Evolutionary conservation across 2,888 invertebrate genomes (phyloP), one percentile per base, ranked within the genome.

Genomic region (Melieria crassipennis): DNA sequence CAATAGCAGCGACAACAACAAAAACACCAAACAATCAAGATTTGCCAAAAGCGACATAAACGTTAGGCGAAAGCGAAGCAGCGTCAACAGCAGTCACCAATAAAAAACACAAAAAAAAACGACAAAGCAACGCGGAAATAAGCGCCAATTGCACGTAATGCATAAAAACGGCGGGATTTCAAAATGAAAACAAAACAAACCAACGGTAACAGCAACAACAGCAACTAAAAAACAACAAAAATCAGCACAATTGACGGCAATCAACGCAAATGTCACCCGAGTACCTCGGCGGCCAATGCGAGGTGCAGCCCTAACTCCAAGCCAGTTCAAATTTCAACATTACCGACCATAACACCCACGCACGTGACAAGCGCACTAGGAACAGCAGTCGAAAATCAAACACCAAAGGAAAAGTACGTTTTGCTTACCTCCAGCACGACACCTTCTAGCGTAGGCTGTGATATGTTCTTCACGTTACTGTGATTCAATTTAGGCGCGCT

Each of bases 401-500:
- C 30, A 30, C 30, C 30, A 30, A 30, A 30, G 30, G 30, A 30
- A 30, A 30, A 30, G 30, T 30, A 30, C 30, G 30, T 30, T 30
- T 30, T 65, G 82, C 83, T 87, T 79, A 91, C 91, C 84, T 89
- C 90, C 78, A 91, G 88, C 7, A 89, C 88, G 42, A 91, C 88
- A 45, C 87, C 88, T 81, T 86, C 86, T 69, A 87, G 80, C 52
- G 87, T 86, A 4, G 91, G 90, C 72, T 91, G 91, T 0, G 91
- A 90, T 79, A 90, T 89, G 79, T 90, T 90, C 83, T 89, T 91
- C 79, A 89, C 89, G 75, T 85, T 86, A 74, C 80, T 82, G 79
- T 85, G 85, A 65, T 89, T 89, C 73, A 91, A 84, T 83, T 91
- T 91, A 48, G 91, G 91, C 9, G 91, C 91, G 81, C 91, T 91